Conservation (phyloP, 2,113 vertebrate species). For the Etia nguti region DNA sequence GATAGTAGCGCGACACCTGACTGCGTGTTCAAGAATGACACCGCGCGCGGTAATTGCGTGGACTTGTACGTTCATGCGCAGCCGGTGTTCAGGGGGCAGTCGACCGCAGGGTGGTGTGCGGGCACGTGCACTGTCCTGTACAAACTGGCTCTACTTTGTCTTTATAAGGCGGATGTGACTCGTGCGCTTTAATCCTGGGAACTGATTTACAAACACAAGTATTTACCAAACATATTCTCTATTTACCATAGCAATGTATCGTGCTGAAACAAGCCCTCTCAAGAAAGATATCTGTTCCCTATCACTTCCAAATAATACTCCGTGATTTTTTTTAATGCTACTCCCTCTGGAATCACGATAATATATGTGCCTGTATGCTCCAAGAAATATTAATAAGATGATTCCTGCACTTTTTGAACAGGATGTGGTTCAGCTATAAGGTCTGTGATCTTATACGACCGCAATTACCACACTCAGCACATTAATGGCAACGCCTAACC, state of each 20-base stretch:
- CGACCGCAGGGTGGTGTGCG: not conserved
- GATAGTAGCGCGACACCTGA: slow-evolving; percentile 72
- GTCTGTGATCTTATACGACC: not conserved
- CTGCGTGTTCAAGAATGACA: slow-evolving; percentile 73
- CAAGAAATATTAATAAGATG: not conserved
- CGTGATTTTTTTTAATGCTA: not conserved
- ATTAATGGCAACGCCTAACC: not conserved
- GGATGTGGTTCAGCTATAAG: not conserved
- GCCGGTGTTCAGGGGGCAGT: not conserved
- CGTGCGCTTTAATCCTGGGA: not conserved
- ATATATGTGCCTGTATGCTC: not conserved
- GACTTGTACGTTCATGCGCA: not conserved
- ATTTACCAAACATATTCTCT: not conserved
- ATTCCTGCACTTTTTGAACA: not conserved
- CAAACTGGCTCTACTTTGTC: not conserved
- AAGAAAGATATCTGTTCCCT: not conserved
- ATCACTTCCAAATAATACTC: not conserved
- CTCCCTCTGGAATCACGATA: not conserved
- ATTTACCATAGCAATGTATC: not conserved
- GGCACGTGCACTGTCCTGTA: not conserved
- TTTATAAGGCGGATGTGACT: not conserved
- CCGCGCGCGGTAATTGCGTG: slow-evolving; percentile 44
- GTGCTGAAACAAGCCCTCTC: not conserved
- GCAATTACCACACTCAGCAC: not conserved
- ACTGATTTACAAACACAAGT: not conserved